These are phyloP conservation scores for Dasypogon diadema DNA, from an alignment of 2,888 invertebrate species.

Conservation along the genomic window DNA sequence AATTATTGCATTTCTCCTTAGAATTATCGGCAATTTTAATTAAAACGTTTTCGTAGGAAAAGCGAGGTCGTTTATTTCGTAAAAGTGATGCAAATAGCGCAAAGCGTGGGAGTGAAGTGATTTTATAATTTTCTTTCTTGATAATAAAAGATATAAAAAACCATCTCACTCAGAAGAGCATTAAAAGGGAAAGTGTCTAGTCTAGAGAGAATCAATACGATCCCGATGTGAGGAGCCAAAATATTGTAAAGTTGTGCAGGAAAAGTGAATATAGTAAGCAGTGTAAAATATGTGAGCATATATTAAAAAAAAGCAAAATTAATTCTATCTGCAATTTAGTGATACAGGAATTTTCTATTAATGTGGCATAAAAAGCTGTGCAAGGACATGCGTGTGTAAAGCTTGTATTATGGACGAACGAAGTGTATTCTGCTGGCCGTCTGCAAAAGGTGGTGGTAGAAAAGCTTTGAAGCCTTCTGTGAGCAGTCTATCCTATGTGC, in stretches of 20 bases:
- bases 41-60: neutral
- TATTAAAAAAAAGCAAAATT: neutral
- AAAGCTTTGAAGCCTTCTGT: neutral
- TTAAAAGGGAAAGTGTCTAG: neutral
- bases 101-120: neutral
- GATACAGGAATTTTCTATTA: neutral
- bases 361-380: constrained; percentile 16
- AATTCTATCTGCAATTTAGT: neutral
- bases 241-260: neutral
- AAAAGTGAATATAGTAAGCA: neutral
- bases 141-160: too few relatives aligned
- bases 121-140: neutral
- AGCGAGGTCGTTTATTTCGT: neutral
- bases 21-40: neutral
- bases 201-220: neutral
- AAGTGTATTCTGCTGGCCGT: constrained; percentile 12
- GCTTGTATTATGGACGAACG: neutral
- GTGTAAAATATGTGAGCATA: neutral
- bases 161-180: neutral
- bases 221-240: neutral
- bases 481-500: neutral
- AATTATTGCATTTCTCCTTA: neutral
- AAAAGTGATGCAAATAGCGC: neutral
- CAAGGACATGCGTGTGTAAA: constrained; percentile 35
- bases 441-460: constrained; percentile 2